Evolutionary conservation across 2,888 invertebrate genomes (phyloP).

Genomic region (Eurytoma californica): DNA sequence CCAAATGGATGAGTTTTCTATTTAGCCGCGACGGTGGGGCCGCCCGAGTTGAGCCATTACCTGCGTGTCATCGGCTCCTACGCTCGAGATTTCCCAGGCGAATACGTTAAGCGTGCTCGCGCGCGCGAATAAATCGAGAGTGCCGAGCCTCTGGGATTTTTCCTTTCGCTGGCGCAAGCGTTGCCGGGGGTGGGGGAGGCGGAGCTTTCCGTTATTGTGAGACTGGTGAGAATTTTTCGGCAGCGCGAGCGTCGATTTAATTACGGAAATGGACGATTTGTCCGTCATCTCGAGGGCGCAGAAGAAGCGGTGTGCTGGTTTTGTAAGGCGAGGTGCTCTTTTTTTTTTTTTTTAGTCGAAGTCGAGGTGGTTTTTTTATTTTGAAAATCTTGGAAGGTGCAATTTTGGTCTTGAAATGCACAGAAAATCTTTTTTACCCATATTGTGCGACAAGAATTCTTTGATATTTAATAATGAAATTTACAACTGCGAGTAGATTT

Average conservation of each 20-base stretch:
- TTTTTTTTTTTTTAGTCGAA: too few species aligned
- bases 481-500: too few species aligned
- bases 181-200: neutral
- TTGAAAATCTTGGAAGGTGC: too few species aligned
- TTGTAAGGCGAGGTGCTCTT: too few species aligned
- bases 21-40: neutral
- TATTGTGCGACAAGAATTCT: too few species aligned
- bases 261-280: neutral
- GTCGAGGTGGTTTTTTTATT: too few species aligned
- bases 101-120: constrained; percentile 31
- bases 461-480: too few species aligned
- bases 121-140: constrained; percentile 26
- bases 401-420: too few species aligned
- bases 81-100: constrained; percentile 45
- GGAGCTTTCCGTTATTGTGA: neutral
- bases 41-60: neutral
- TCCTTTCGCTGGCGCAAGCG: neutral
- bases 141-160: constrained; percentile 5
- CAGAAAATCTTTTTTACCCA: too few species aligned
- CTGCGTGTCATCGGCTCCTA: constrained; percentile 33
- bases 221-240: neutral
- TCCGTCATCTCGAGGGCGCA: neutral
- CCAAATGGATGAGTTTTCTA: constrained; percentile 49
- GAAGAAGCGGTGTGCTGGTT: too few species aligned
- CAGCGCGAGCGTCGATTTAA: neutral